Evolutionary conservation across 2,888 invertebrate genomes (phyloP).

Genomic region (Craniophora ligustri): DNA sequence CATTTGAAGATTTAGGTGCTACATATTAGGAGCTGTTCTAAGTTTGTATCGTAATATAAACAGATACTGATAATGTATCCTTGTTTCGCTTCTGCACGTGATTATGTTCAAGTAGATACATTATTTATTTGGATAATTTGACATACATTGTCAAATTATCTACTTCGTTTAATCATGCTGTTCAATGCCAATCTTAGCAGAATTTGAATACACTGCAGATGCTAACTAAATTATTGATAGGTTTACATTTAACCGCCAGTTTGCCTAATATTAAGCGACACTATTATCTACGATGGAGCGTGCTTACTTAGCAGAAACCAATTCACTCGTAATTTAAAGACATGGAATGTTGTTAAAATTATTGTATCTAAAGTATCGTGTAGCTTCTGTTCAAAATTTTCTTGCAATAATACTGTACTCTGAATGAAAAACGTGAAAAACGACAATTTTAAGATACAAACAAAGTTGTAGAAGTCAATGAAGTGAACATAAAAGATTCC

Average conservation of each 20-base stretch:
- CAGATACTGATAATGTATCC: neutral
- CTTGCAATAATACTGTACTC: neutral
- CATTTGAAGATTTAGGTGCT: conserved; percentile 13
- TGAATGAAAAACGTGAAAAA: neutral
- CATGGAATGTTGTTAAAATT: too few species aligned
- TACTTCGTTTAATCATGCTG: neutral
- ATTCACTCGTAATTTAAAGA: too few species aligned
- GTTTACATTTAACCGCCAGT: too few species aligned
- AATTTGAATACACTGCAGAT: too few species aligned
- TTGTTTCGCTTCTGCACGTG: neutral
- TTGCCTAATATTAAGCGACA: too few species aligned
- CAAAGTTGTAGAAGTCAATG: conserved; percentile 37
- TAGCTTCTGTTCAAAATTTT: neutral
- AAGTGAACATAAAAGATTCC: conserved; percentile 40
- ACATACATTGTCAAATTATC: neutral
- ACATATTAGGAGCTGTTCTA: conserved; percentile 13
- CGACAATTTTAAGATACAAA: conserved; percentile 2
- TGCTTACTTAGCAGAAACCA: too few species aligned
- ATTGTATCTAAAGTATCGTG: too few species aligned
- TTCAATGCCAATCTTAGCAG: too few species aligned
- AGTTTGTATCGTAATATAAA: conserved; percentile 2
- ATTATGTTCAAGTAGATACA: neutral
- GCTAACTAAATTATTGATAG: too few species aligned
- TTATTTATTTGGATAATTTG: neutral
- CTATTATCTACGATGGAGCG: too few species aligned